Base-by-base conservation (phyloP, 1,140 invertebrate species). In the Ceratosolen fusciceps region DNA sequence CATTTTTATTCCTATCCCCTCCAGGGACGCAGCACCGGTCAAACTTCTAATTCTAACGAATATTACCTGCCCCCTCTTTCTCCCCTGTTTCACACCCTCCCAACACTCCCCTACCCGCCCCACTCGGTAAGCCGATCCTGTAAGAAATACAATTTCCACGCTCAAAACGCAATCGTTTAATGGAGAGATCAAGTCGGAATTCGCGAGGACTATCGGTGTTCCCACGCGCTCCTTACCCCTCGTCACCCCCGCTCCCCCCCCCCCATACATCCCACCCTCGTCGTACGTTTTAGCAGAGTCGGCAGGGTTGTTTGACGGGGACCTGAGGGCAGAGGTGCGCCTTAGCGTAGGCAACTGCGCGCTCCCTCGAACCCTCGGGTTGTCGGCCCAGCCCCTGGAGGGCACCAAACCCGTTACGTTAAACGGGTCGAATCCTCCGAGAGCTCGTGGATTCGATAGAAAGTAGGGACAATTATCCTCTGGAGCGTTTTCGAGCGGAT, bases 331-430 rank as follows among this genome's bases (percentile, higher is more conserved):
- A n/a, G n/a, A n/a, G n/a, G n/a, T n/a, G 65, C 65, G 75, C 75
- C 74, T 76, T 71, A 29, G n/a, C 62, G 77, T 58, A 73, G 80
- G 77, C 75, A 74, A 82, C 77, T 70, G 80, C n/a, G 39, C 37
- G 60, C 7, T 26, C 49, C 70, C 19, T 67, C 67, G 52, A 49
- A 71, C 67, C 75, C 49, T 58, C 65, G 67, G 75, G 73, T 47
- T 58, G 75, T 70, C 75, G 37, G 9, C 52, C 26, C 65, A 70
- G 75, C 75, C 75, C 75, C 65, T 70, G 65, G 26, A 56, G 65
- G 24, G 49, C 60, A 43, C 10, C n/a, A 77, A 86, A 87, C 86
- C 86, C 83, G 86, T 87, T 85, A 82, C 80, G 12, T 24, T 10
- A 43, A 43, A 43, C 12, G 5, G 39, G 12, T 29, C 12, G 58